phyloP scores from a whole-genome alignment of 2,797 vertebrate genomes.

The Rhabdomys pumilio region DNA sequence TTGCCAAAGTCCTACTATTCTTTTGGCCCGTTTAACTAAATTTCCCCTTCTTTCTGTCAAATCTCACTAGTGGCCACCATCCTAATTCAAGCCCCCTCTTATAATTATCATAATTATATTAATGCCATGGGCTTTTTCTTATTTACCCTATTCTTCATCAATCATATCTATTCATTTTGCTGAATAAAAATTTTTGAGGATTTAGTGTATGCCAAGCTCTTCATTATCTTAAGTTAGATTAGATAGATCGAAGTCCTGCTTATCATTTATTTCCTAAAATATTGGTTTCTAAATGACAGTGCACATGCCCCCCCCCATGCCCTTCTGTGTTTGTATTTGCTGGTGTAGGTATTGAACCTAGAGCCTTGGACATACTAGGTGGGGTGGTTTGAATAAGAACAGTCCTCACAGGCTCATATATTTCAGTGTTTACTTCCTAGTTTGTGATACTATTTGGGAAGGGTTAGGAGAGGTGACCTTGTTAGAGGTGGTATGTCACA shows the following conservation, averaged over 20 bases:
- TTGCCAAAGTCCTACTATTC: background rate
- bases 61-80: background rate
- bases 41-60: background rate
- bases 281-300: slow-evolving; percentile 48
- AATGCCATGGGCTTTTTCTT: background rate
- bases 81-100: slow-evolving; percentile 35
- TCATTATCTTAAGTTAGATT: background rate
- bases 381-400: background rate
- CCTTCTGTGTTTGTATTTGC: background rate
- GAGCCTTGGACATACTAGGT: background rate
- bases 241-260: background rate
- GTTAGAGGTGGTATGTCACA: background rate
- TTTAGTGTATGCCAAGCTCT: background rate
- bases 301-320: background rate
- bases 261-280: slow-evolving; percentile 29
- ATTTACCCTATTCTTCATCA: background rate
- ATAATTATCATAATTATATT: slow-evolving; percentile 16
- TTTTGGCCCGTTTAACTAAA: background rate
- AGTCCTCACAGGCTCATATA: background rate
- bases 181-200: slow-evolving; percentile 50
- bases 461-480: background rate
- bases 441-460: background rate
- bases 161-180: slow-evolving; percentile 51
- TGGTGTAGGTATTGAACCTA: background rate
- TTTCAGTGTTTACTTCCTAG: background rate